Evolutionary conservation across 2,888 invertebrate species (phyloP), one percentile per base, ranked within the genome.

Genomic region (Amaurobius ferox): DNA sequence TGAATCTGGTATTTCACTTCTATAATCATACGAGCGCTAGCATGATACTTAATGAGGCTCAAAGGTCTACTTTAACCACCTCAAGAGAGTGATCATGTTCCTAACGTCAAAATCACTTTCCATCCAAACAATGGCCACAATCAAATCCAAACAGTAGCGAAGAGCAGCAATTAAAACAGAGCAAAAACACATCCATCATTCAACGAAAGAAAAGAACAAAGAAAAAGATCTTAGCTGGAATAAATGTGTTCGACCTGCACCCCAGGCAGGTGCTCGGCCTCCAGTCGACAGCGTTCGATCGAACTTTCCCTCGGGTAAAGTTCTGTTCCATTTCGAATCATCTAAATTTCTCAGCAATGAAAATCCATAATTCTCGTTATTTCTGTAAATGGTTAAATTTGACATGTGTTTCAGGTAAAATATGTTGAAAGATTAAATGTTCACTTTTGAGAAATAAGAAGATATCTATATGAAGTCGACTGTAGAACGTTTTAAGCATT

Each of bases 271-370:
- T 61, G 67, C 30, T 64, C 64, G 81, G 70, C 62, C 70, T 76
- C 48, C 9, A 64, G 70, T 76, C 64, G 62, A 83, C 55, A 55
- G 23, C 74, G 83, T 85, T 85, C 77, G 77, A 85, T 72, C 64
- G 77, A 71, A 76, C 70, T 67, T 48, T 32, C 35, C 83, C 55
- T 61, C 19, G 28, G 71, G 83, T 35, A 16, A 72, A 16, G 29
- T 19, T 66, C 32, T 67, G 83, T 85, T 85, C 83, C 83, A 85
- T 48, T 85, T 85, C 23, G 44, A 44, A 13, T 44, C 44, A 23
- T 19, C 55, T 55, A 55, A 23, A 19, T 55, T 55, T 23, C 55
- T 55, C 23, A 16, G 55, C 55, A 55, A 23, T 16, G 5, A 23
- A 55, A 55, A 23, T 55, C 55, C 55, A 55, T 23, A 55, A 23